A percentile compares a stretch with the other conserved stretches of the same genome.
Evolutionary conservation across 2,797 vertebrate species (phyloP).

Genomic region (Myiothlypis coronata): DNA sequence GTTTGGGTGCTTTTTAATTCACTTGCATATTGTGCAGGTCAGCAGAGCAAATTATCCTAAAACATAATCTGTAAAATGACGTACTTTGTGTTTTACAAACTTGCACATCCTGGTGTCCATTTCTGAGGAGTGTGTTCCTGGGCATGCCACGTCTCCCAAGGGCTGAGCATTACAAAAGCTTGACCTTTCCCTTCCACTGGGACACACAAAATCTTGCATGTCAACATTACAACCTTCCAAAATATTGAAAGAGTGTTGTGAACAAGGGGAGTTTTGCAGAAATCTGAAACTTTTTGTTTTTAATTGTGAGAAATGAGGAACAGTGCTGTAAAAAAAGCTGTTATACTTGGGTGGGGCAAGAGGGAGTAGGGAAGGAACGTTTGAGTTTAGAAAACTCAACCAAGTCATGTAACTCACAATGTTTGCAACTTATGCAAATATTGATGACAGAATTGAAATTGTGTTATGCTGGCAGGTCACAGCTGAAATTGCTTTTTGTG

Average conservation of each 20-base stretch:
- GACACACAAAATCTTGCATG: not conserved
- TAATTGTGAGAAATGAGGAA: not conserved
- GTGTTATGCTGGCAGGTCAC: not conserved
- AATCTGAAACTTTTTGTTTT: not conserved
- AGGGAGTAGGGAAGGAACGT: not conserved
- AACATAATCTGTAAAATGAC: not conserved
- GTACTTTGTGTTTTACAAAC: not conserved
- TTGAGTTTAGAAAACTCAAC: not conserved
- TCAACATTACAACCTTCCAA: not conserved
- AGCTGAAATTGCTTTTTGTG: not conserved
- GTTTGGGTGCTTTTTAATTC: not conserved
- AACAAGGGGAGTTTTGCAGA: not conserved
- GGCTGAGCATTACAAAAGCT: fast-evolving
- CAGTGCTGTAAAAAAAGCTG: not conserved
- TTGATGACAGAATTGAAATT: not conserved
- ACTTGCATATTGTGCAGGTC: not conserved
- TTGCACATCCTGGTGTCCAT: not conserved
- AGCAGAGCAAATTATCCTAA: not conserved
- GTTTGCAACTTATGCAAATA: conserved; percentile 28
- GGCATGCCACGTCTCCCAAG: not conserved
- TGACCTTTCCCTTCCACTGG: not conserved
- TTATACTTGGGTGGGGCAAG: not conserved
- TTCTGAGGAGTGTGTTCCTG: not conserved
- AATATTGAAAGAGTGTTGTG: not conserved
- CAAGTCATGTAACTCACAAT: not conserved